phyloP scores from a whole-genome alignment of 2,888 invertebrate species.

The Ypsolopha sequella region DNA sequence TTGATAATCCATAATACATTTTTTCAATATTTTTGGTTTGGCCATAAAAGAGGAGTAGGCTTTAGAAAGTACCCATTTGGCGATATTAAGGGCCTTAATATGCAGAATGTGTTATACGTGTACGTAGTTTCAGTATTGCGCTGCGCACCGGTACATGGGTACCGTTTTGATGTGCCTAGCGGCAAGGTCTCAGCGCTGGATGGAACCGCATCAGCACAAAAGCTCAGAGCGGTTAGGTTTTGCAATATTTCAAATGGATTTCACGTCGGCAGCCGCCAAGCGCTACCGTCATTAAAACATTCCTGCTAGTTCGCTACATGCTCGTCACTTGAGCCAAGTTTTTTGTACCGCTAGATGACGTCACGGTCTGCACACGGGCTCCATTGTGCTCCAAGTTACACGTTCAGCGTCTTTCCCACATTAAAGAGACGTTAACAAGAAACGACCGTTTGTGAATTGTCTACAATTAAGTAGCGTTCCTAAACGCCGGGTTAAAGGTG shows the following conservation, averaged over 20 bases:
- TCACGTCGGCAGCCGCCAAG: neutral
- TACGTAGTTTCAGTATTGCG: slow-evolving; percentile 12
- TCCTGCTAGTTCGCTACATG: too few relatives aligned
- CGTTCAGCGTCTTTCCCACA: slow-evolving; percentile 21
- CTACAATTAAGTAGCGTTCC: slow-evolving; percentile 16
- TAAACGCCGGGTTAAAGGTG: too few relatives aligned
- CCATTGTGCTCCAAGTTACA: slow-evolving; percentile 22
- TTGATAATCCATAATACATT: too few relatives aligned
- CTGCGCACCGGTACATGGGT: slow-evolving; percentile 13
- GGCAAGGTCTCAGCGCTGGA: slow-evolving; percentile 16
- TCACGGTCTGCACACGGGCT: slow-evolving; percentile 21
- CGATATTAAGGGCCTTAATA: too few relatives aligned
- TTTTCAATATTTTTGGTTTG: too few relatives aligned
- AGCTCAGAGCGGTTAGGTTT: neutral
- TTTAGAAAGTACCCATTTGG: too few relatives aligned
- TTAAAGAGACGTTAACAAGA: slow-evolving; percentile 12
- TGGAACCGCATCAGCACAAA: neutral
- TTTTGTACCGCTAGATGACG: slow-evolving; percentile 24
- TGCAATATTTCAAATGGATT: neutral
- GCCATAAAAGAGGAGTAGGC: too few relatives aligned
- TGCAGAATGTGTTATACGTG: neutral
- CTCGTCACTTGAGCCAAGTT: neutral
- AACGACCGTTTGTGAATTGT: slow-evolving; percentile 10
- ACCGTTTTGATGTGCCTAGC: slow-evolving; percentile 36
- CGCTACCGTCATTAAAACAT: too few relatives aligned